Evolutionary conservation across 2,888 invertebrate genomes (phyloP).

Genomic region (Atrina japonica): DNA sequence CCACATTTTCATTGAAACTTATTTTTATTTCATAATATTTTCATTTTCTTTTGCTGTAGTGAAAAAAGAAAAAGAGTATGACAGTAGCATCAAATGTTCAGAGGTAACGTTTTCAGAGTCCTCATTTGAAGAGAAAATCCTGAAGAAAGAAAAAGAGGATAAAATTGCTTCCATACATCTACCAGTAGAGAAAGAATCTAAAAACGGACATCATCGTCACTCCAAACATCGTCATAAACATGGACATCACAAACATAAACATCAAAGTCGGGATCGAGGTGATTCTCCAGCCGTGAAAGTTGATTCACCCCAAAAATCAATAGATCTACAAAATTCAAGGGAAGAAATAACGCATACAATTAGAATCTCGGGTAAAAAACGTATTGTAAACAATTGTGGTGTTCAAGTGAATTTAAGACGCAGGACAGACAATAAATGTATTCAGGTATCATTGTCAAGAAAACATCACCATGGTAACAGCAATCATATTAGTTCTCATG

Average conservation of each 20-base stretch:
- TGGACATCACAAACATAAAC: constrained; percentile 44
- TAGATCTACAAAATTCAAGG: background rate
- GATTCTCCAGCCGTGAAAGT: constrained; percentile 5
- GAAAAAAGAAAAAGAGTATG: no score
- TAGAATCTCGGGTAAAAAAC: constrained; percentile 52
- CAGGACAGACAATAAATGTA: constrained; percentile 62
- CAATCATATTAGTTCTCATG: no score
- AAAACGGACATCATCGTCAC: constrained; percentile 50
- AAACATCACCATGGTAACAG: background rate
- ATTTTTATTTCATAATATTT: no score
- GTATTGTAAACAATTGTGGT: constrained; percentile 65
- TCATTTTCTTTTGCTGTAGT: no score
- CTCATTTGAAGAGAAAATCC: no score
- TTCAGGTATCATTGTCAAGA: constrained; percentile 54
- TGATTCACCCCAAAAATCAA: constrained; percentile 18
- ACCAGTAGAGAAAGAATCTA: background rate
- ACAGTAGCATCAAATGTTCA: no score
- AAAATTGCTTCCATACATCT: no score
- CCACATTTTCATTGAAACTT: no score
- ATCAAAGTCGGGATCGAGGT: constrained; percentile 16
- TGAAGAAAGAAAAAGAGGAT: no score
- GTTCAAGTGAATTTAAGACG: constrained; percentile 69
- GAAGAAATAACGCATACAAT: constrained; percentile 31
- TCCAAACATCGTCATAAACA: constrained; percentile 54
- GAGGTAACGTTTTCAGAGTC: no score